A percentile compares a stretch with the other conserved stretches of the same genome.
phyloP scores from a whole-genome alignment of 2,888 invertebrate species.

The Lasioglossum leucozonium region DNA sequence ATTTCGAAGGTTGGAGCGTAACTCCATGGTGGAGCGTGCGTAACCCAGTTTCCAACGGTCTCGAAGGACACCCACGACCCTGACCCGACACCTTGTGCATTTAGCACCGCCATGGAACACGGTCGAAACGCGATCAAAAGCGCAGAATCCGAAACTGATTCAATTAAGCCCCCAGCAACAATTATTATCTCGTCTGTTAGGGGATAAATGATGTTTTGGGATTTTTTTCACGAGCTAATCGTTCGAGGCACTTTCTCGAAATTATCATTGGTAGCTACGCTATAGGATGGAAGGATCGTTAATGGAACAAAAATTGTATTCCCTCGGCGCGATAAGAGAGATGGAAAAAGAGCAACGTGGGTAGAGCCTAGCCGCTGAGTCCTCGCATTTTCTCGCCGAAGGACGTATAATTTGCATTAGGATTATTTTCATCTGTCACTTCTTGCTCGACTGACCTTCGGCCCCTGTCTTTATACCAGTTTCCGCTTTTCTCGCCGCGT shows the following conservation, averaged over 20 bases:
- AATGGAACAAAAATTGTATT: background rate
- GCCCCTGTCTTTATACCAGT: background rate
- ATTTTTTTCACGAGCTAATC: too few relatives aligned
- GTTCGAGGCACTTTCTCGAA: too few relatives aligned
- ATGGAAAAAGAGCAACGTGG: background rate
- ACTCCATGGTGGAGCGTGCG: constrained; percentile 1
- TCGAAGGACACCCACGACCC: background rate
- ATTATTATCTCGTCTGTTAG: too few relatives aligned
- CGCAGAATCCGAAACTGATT: background rate
- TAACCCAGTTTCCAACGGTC: constrained; percentile 2
- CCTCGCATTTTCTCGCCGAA: constrained; percentile 5
- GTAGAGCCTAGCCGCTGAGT: background rate
- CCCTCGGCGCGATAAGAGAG: too few relatives aligned
- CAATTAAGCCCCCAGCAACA: too few relatives aligned
- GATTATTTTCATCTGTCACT: constrained; percentile 5
- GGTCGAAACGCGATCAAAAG: background rate
- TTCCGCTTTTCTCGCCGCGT: background rate
- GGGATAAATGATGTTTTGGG: too few relatives aligned
- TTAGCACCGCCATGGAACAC: background rate
- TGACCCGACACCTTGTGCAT: background rate
- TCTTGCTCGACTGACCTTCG: background rate
- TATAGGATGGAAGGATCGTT: background rate
- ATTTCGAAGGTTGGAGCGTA: background rate
- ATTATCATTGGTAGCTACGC: background rate
- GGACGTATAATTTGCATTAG: constrained; percentile 2